Evolutionary conservation across 92 coral and sea anemone genomes (phyloP).

Genomic region (Parazoanthus atlanticus): DNA sequence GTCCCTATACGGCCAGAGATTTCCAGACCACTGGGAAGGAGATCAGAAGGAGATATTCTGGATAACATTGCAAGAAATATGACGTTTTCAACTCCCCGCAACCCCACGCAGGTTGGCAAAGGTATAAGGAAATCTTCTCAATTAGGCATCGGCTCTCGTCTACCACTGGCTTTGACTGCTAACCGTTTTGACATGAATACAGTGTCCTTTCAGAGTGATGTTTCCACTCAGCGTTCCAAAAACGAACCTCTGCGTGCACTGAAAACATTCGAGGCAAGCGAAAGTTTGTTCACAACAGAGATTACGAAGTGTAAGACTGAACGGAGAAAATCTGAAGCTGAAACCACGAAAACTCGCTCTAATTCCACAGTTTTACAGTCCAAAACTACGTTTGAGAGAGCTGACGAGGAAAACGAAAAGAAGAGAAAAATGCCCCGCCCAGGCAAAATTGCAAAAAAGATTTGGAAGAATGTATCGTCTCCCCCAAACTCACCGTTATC

Average conservation of each 20-base stretch:
- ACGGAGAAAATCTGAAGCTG: background rate
- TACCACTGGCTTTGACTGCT: background rate
- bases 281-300: background rate
- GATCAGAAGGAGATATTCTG: constrained; percentile 23
- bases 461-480: constrained; percentile 58
- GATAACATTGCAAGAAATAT: constrained; percentile 8
- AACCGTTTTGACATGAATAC: constrained; percentile 9
- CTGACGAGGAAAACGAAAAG: constrained; percentile 30
- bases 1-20: constrained; percentile 18
- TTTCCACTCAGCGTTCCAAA: background rate
- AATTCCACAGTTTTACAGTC: background rate
- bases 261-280: background rate
- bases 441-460: constrained; percentile 51
- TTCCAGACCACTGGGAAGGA: background rate
- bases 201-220: constrained; percentile 24
- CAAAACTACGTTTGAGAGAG: constrained; percentile 23
- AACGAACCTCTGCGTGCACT: background rate
- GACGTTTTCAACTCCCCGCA: constrained; percentile 12
- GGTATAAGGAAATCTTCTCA: constrained; percentile 19
- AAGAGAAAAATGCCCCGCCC: constrained; percentile 69
- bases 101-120: constrained; percentile 28
- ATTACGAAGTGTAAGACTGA: background rate
- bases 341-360: background rate
- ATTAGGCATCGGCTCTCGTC: background rate
- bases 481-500: constrained; percentile 41